A percentile compares a stretch with the other conserved stretches of the same genome.
These are phyloP conservation scores for Torymus texanus DNA, from an alignment of 2,888 invertebrate species.

Conservation along the genomic window DNA sequence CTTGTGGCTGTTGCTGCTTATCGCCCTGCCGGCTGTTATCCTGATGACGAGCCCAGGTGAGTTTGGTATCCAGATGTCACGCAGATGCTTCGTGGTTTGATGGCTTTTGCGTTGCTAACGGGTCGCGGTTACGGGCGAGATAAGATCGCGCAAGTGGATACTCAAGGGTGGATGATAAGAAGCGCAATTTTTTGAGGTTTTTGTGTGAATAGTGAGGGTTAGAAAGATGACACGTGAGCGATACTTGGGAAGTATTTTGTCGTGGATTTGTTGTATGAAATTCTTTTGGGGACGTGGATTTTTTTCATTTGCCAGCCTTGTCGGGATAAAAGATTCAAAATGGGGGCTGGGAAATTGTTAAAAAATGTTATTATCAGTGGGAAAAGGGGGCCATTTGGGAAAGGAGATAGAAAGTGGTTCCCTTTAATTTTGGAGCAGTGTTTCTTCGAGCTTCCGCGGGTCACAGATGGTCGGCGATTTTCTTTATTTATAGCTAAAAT, in stretches of 20 bases:
- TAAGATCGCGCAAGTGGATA: too few relatives aligned
- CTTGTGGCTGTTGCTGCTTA: slow-evolving; percentile 80
- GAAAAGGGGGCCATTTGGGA: too few relatives aligned
- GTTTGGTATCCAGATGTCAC: slow-evolving; percentile 55
- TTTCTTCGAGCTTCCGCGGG: not conserved
- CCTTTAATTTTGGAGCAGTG: not conserved
- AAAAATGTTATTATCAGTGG: too few relatives aligned
- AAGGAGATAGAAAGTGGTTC: too few relatives aligned
- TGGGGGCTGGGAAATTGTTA: too few relatives aligned
- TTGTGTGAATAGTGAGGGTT: not conserved
- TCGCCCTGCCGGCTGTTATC: slow-evolving; percentile 84
- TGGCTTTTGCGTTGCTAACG: not conserved
- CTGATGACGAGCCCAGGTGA: slow-evolving; percentile 85
- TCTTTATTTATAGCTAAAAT: slow-evolving; percentile 29
- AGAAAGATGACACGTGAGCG: slow-evolving; percentile 52
- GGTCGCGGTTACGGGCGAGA: too few relatives aligned
- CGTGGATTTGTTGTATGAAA: slow-evolving; percentile 38
- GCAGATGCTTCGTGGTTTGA: slow-evolving; percentile 1
- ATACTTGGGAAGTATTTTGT: not conserved
- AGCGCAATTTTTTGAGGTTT: not conserved
- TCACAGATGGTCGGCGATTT: slow-evolving; percentile 17
- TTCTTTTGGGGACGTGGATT: not conserved
- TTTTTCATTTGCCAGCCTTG: too few relatives aligned
- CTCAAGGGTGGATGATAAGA: too few relatives aligned
- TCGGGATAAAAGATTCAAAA: too few relatives aligned